Evolutionary conservation across 2,113 vertebrate genomes (phyloP).

Genomic region (Tychaedon coryphoeus): DNA sequence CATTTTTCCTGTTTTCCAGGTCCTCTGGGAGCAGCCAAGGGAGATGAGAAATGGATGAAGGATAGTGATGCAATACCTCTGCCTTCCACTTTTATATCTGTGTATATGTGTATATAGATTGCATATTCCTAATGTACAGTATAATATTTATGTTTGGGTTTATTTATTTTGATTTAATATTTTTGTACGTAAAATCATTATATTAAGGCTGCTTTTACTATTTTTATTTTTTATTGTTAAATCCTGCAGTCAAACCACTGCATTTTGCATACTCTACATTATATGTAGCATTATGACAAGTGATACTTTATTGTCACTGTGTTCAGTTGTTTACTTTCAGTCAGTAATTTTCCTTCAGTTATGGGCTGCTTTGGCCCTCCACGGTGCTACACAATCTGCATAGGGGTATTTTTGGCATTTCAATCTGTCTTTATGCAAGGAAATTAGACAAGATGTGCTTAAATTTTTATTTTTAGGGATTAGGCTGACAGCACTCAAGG

Average conservation of each 20-base stretch:
- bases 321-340: slow-evolving; percentile 78
- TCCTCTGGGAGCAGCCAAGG: slow-evolving; percentile 61
- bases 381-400: slow-evolving; percentile 74
- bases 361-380: slow-evolving; percentile 60
- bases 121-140: slow-evolving; percentile 81
- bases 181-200: slow-evolving; percentile 83
- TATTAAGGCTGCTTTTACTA: slow-evolving; percentile 75
- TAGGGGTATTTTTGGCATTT: slow-evolving; percentile 70
- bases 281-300: slow-evolving; percentile 79
- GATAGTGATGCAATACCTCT: slow-evolving; percentile 82
- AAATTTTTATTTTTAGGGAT: slow-evolving; percentile 55
- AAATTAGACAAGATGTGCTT: slow-evolving; percentile 49
- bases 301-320: slow-evolving; percentile 79
- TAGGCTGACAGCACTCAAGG: slow-evolving; percentile 50
- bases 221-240: slow-evolving; percentile 61
- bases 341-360: slow-evolving; percentile 73
- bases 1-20: slow-evolving; percentile 49
- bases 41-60: slow-evolving; percentile 74
- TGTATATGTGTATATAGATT: slow-evolving; percentile 59
- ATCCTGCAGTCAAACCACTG: slow-evolving; percentile 76
- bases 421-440: slow-evolving; percentile 53
- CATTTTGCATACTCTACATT: slow-evolving; percentile 82
- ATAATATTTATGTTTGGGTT: slow-evolving; percentile 86
- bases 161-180: slow-evolving; percentile 88
- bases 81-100: slow-evolving; percentile 70